These are phyloP conservation scores for Alces alces DNA, from an alignment of 2,113 vertebrate species.

Conservation along the genomic window DNA sequence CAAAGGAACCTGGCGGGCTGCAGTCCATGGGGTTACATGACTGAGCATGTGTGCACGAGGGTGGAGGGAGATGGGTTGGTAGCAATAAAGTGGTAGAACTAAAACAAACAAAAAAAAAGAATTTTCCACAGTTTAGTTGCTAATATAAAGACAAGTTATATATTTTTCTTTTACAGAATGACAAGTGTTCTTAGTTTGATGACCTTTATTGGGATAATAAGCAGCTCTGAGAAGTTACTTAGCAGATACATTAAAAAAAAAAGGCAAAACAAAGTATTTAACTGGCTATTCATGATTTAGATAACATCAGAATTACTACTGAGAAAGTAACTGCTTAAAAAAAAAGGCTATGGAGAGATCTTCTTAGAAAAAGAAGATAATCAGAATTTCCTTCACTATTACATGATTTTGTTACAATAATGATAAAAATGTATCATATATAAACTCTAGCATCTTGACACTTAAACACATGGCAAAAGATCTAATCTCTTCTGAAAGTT, in stretches of 20 bases:
- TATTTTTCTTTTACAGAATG: slow-evolving; percentile 20
- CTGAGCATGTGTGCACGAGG: no score
- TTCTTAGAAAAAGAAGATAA: slow-evolving; percentile 6
- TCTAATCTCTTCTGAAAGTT: not conserved
- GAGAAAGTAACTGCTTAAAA: not conserved
- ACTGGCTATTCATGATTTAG: not conserved
- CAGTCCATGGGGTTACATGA: no score
- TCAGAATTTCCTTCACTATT: not conserved
- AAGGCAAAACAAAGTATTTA: not conserved
- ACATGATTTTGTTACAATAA: not conserved
- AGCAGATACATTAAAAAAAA: not conserved
- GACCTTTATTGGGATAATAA: not conserved
- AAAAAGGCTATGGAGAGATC: not conserved
- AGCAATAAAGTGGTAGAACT: no score
- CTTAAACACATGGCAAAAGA: not conserved
- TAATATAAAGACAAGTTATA: not conserved
- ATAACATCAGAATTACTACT: not conserved
- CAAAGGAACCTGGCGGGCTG: no score
- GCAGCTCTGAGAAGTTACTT: not conserved
- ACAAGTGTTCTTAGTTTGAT: not conserved
- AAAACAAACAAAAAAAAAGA: not conserved
- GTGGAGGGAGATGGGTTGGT: no score
- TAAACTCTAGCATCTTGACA: not conserved
- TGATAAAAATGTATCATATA: not conserved
- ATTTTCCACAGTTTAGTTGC: not conserved